Evolutionary conservation across 2,113 vertebrate genomes (phyloP).

Genomic region (Gallinago undulata): DNA sequence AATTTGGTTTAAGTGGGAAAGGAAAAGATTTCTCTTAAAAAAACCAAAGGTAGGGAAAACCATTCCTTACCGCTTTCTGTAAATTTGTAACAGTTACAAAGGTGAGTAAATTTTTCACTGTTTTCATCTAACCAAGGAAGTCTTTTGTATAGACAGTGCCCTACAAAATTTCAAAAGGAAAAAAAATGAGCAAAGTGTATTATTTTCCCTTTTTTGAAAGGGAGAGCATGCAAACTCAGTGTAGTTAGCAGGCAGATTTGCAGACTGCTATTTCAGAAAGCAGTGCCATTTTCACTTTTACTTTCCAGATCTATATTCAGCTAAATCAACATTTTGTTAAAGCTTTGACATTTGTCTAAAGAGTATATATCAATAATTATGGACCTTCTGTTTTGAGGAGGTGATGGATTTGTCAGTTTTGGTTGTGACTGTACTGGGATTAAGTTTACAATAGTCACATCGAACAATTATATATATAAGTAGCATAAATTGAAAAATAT

Average conservation of each 20-base stretch:
- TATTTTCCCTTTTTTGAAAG: slow-evolving; percentile 7
- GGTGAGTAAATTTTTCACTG: background rate
- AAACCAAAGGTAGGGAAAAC: background rate
- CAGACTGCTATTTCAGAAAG: background rate
- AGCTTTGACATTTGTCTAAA: background rate
- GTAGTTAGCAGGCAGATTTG: background rate
- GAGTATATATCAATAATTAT: background rate
- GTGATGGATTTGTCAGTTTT: background rate
- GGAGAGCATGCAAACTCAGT: background rate
- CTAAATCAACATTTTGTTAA: slow-evolving; percentile 21
- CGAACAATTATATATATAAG: background rate
- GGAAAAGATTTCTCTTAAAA: background rate
- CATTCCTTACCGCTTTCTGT: background rate
- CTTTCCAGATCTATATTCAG: background rate
- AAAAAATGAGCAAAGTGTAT: background rate
- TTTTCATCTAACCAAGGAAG: background rate
- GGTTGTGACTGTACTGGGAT: background rate
- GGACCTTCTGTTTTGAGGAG: background rate
- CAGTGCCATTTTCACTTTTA: background rate
- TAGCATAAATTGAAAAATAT: background rate
- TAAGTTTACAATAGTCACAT: background rate
- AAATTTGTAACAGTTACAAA: background rate
- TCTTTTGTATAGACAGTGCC: background rate
- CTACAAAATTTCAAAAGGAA: slow-evolving; percentile 8
- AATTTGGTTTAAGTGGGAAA: background rate